These are phyloP conservation scores for Odontomachus brunneus DNA, from an alignment of 1,140 invertebrate species.

Conservation along the genomic window DNA sequence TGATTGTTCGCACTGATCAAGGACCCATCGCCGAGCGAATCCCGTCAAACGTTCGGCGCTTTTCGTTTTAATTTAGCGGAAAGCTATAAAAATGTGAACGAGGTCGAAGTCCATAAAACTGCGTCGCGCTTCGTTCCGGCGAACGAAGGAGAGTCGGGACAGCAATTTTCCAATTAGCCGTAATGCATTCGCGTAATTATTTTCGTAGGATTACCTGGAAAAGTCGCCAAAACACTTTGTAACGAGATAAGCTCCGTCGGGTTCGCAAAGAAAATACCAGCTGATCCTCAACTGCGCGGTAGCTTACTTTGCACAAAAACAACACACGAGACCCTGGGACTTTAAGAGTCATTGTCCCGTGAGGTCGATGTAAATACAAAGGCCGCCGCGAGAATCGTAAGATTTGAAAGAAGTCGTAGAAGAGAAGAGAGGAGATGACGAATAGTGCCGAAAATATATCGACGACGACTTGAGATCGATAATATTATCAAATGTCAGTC, in stretches of 20 bases:
- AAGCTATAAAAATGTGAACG: neutral
- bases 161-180: constrained; percentile 17
- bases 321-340: constrained; percentile 51
- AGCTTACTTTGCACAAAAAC: constrained; percentile 70
- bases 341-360: constrained; percentile 50
- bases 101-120: neutral
- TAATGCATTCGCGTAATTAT: constrained; percentile 61
- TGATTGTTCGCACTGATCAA: constrained; percentile 16
- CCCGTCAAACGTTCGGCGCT: neutral
- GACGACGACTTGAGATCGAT: too few species aligned
- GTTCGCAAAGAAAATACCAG: constrained; percentile 71
- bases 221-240: constrained; percentile 66
- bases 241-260: constrained; percentile 68
- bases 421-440: neutral
- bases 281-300: constrained; percentile 59
- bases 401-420: neutral
- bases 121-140: too few species aligned
- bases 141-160: neutral
- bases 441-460: neutral
- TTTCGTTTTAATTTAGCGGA: constrained; percentile 4
- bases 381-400: constrained; percentile 7
- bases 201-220: constrained; percentile 66
- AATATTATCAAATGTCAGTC: too few species aligned
- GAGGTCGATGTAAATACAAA: constrained; percentile 53
- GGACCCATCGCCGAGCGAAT: neutral